Percentiles rank a stretch among this genome's conserved stretches.
phyloP scores from a whole-genome alignment of 1,140 invertebrate genomes.

The Hormaphis cornu region DNA sequence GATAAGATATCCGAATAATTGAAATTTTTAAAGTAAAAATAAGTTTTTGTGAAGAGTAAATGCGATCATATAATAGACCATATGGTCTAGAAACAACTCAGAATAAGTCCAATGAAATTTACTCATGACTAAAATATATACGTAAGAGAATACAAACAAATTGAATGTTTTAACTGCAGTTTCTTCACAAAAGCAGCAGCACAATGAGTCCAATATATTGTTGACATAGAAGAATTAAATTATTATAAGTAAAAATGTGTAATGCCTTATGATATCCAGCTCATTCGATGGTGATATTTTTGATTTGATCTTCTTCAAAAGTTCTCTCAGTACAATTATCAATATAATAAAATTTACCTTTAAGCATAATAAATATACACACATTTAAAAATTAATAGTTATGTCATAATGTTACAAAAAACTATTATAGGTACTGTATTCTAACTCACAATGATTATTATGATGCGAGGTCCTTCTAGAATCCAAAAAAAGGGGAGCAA shows the following conservation, averaged over 20 bases:
- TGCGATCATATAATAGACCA: no score
- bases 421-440: no score
- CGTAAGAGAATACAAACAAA: not conserved
- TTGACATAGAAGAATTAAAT: not conserved
- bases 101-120: not conserved
- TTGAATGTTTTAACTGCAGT: no score
- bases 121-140: not conserved
- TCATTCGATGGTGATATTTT: conserved; percentile 22
- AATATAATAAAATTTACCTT: conserved; percentile 22
- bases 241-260: not conserved
- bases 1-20: no score
- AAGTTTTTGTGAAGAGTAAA: no score
- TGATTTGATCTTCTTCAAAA: conserved; percentile 22
- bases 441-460: conserved; percentile 64
- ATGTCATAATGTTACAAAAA: no score
- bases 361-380: not conserved
- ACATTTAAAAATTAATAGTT: not conserved
- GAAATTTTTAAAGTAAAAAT: no score
- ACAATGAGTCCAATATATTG: not conserved
- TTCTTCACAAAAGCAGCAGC: no score
- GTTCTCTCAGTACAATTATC: conserved; percentile 5
- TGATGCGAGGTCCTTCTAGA: conserved; percentile 68
- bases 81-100: no score
- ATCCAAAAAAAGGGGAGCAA: conserved; percentile 74
- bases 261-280: conserved; percentile 5